Evolutionary conservation across 2,888 invertebrate genomes (phyloP).

Genomic region (Melanophora roralis): DNA sequence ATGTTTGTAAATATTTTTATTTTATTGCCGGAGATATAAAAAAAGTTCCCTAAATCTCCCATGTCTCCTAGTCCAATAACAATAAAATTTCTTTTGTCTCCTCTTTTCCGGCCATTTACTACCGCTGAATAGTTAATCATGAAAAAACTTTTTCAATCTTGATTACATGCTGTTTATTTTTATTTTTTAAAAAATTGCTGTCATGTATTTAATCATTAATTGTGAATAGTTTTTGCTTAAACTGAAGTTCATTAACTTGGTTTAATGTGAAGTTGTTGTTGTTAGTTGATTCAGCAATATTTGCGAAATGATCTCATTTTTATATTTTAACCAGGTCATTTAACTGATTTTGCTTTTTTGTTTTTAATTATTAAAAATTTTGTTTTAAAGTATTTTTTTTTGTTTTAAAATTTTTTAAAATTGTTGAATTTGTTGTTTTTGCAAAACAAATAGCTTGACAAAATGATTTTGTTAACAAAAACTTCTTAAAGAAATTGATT

Average conservation of each 20-base stretch:
- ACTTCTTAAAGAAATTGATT: background rate
- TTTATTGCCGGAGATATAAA: too few relatives aligned
- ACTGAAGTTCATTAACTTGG: constrained; percentile 47
- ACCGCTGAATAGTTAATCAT: too few relatives aligned
- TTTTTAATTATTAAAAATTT: too few relatives aligned
- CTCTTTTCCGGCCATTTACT: too few relatives aligned
- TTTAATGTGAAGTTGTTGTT: background rate
- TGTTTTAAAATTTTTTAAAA: background rate
- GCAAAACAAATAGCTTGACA: background rate
- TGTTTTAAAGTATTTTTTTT: background rate
- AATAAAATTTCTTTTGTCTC: too few relatives aligned
- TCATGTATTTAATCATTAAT: constrained; percentile 4
- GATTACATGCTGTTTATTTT: background rate
- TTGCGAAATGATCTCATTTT: constrained; percentile 57
- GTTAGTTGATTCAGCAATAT: constrained; percentile 54
- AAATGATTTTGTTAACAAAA: background rate
- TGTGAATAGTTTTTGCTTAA: background rate
- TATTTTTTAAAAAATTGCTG: background rate
- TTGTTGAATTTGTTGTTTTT: background rate
- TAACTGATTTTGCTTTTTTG: constrained; percentile 46
- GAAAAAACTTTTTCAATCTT: background rate
- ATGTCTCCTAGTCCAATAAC: too few relatives aligned
- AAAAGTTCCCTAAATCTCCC: too few relatives aligned
- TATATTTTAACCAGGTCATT: constrained; percentile 52
- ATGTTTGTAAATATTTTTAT: too few relatives aligned